Conservation (phyloP, 1,140 invertebrate genomes). For the Dreissena polymorpha region DNA sequence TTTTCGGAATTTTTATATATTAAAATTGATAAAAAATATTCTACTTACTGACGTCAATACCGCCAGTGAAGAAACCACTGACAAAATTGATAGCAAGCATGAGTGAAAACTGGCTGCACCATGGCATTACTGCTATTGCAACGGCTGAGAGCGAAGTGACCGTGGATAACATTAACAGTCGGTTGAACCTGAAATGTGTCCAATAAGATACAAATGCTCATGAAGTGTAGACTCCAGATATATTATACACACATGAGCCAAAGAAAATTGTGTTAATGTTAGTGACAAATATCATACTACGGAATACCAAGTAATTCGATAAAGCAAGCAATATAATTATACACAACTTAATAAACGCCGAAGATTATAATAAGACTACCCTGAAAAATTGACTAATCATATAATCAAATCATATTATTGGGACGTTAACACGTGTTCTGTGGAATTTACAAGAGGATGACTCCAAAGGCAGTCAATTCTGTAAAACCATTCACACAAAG, state of each 20-base stretch:
- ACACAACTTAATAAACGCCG: background rate
- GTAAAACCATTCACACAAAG: too few species aligned
- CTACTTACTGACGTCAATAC: constrained; percentile 70
- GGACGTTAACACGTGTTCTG: background rate
- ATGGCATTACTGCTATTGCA: constrained; percentile 57
- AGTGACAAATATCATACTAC: background rate
- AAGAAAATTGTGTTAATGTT: background rate
- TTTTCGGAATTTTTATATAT: background rate
- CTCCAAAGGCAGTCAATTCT: too few species aligned
- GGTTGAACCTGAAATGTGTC: constrained; percentile 51
- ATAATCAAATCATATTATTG: too few species aligned
- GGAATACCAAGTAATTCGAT: background rate
- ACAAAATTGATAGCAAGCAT: constrained; percentile 59
- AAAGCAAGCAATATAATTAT: background rate
- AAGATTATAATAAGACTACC: background rate
- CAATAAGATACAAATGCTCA: background rate
- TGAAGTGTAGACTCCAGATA: background rate
- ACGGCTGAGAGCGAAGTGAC: constrained; percentile 53
- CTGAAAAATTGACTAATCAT: too few species aligned
- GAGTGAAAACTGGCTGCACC: constrained; percentile 48
- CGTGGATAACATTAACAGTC: constrained; percentile 55
- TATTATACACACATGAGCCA: background rate
- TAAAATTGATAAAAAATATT: background rate
- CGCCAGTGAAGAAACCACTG: constrained; percentile 59
- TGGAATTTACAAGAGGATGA: background rate